Evolutionary conservation across 2,797 vertebrate genomes (phyloP).

Genomic region (Trematomus bernacchii): DNA sequence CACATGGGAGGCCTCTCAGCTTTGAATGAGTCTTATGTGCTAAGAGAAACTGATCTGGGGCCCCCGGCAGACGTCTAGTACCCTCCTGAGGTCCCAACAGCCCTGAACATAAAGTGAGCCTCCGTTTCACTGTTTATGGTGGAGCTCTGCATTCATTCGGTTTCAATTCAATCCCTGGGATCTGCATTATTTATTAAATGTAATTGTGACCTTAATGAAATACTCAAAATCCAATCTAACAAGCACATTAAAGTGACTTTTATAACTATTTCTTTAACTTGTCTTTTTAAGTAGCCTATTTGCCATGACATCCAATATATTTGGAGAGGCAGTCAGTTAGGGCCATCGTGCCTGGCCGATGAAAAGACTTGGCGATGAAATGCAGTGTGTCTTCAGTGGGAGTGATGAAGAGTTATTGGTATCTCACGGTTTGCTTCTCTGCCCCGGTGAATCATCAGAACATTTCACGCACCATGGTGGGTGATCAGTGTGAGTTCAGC

Average conservation of each 20-base stretch:
- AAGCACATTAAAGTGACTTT: neutral
- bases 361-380: conserved; percentile 3
- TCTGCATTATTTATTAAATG: conserved; percentile 37
- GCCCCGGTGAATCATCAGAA: conserved; percentile 13
- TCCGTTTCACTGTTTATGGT: conserved; percentile 57
- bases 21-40: conserved; percentile 94
- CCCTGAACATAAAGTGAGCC: conserved; percentile 53
- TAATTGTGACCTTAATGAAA: conserved; percentile 31
- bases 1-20: conserved; percentile 51
- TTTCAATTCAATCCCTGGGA: conserved; percentile 35
- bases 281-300: neutral
- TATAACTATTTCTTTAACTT: neutral
- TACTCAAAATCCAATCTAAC: neutral
- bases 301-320: neutral
- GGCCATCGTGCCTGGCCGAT: neutral
- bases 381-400: neutral
- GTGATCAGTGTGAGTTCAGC: conserved; percentile 6
- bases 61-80: conserved; percentile 40
- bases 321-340: neutral
- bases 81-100: conserved; percentile 45
- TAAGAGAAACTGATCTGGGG: conserved; percentile 79
- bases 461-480: neutral
- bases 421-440: conserved; percentile 1
- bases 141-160: conserved; percentile 16
- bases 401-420: neutral